Evolutionary conservation across 2,797 vertebrate species (phyloP), one percentile per base, ranked within the genome.

Genomic region (Sciaenops ocellatus): DNA sequence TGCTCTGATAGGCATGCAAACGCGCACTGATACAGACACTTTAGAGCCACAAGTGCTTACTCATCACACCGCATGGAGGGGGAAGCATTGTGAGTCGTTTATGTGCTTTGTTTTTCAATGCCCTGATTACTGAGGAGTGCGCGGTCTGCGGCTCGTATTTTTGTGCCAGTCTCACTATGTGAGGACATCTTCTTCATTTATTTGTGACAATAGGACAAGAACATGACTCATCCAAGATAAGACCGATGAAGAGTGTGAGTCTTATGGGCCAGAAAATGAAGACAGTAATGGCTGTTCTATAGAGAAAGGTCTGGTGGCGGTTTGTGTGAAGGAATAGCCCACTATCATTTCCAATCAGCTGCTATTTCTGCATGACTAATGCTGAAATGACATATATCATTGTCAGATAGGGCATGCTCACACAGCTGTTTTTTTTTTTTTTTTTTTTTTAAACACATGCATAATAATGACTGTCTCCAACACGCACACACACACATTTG

Each of bases 371-470:
- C 89, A 86, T 90, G 87, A 91, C 88, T 85, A 90, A 88, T 86
- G 89, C 90, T 90, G 90, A 90, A 83, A 85, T 79, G 80, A 92
- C 91, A 91, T 86, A 73, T 90, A 90, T 90, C 89, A 82, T 62
- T 78, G 86, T 92, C 87, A 87, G 78, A 90, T 86, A 68, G 71
- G 62, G 67, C 79, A 82, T 89, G 87, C 87, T 92, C 85, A 62
- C 87, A 72, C 81, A 73, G 86, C 84, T 83, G 71, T 76, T 78
- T 82, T 62, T 83, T 74, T 79, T 79, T 78, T 82, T 61, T 79
- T 70, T 77, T 34, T 81, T 82, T 78, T 65, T 85, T 81, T 24
- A 70, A 52, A 86, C 65, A 68, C 67, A 68, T 38, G 56, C 70
- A 51, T 59, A 73, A 76, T 76, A 38, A 85, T 73, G 82, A 86